Percentiles rank a stretch among this genome's conserved stretches.
Conservation (phyloP, 2,797 vertebrate species). For the Acanthurus leucopareius region DNA sequence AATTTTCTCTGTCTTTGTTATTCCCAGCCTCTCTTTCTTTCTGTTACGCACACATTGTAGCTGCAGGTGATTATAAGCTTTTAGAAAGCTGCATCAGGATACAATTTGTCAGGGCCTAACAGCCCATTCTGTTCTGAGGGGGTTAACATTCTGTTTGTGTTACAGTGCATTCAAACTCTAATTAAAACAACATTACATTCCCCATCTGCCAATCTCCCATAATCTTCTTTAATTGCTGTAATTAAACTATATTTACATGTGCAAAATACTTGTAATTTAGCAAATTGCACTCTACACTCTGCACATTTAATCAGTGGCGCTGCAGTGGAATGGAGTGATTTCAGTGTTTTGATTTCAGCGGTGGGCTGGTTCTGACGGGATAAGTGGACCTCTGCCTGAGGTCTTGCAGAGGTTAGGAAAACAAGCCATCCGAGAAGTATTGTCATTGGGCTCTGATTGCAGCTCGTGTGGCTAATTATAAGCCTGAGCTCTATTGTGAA, state of each 20-base stretch:
- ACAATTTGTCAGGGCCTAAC: slow-evolving; percentile 91
- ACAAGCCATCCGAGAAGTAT: slow-evolving; percentile 90
- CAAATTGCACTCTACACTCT: slow-evolving; percentile 99
- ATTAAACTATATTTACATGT: slow-evolving; percentile 99
- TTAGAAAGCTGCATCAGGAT: slow-evolving; percentile 84
- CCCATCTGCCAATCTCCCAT: slow-evolving; percentile 99
- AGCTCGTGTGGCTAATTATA: slow-evolving; percentile 93
- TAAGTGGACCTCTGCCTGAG: slow-evolving; percentile 98
- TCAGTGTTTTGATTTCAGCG: slow-evolving; percentile 97
- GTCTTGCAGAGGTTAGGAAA: slow-evolving; percentile 95
- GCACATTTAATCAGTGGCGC: slow-evolving; percentile 99
- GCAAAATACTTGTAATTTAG: slow-evolving; percentile 99
- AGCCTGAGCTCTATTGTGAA: slow-evolving; percentile 82
- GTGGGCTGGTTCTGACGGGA: slow-evolving; percentile 94
- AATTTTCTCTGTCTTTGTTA: slow-evolving; percentile 67
- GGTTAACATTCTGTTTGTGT: slow-evolving; percentile 99
- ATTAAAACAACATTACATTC: slow-evolving; percentile 99
- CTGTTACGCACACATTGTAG: slow-evolving; percentile 65
- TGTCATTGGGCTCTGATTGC: slow-evolving; percentile 95
- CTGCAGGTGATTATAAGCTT: slow-evolving; percentile 87
- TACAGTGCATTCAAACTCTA: slow-evolving; percentile 99
- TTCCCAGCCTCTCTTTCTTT: slow-evolving; percentile 57
- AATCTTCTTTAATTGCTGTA: slow-evolving; percentile 99
- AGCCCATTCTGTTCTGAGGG: slow-evolving; percentile 94
- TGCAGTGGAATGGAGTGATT: slow-evolving; percentile 97